phyloP scores from a whole-genome alignment of 2,113 vertebrate genomes.

The Austrofundulus limnaeus region DNA sequence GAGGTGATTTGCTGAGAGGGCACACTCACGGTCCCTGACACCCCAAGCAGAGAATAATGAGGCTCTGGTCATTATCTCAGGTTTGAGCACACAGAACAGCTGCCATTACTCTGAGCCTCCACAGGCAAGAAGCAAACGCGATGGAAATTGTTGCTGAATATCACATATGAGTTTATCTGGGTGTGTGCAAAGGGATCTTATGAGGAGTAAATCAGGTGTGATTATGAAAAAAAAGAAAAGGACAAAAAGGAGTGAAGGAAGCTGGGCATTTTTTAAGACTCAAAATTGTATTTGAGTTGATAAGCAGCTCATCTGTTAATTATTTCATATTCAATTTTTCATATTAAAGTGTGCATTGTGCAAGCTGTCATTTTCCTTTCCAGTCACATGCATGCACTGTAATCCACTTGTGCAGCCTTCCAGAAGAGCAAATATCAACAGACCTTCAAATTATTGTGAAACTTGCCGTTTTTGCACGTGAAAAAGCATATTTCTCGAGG shows the following conservation, averaged over 20 bases:
- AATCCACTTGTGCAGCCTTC: neutral
- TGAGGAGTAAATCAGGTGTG: neutral
- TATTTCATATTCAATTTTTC: neutral
- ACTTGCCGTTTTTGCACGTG: neutral
- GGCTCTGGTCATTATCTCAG: slow-evolving; percentile 37
- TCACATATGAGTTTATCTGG: neutral
- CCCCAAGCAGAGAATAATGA: slow-evolving; percentile 35
- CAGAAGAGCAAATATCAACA: neutral
- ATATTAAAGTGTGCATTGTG: neutral
- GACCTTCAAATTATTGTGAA: neutral
- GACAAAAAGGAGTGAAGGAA: neutral
- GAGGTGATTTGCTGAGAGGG: neutral
- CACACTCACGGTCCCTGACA: slow-evolving; percentile 16
- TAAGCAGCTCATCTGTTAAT: neutral
- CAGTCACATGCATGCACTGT: neutral
- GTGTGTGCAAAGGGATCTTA: neutral
- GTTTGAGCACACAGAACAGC: slow-evolving; percentile 12
- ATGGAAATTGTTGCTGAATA: slow-evolving; percentile 21
- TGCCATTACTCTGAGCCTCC: slow-evolving; percentile 21
- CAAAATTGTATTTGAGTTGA: neutral
- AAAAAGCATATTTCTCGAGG: neutral
- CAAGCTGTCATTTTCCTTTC: slow-evolving; percentile 10
- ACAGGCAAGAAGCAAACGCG: slow-evolving; percentile 8
- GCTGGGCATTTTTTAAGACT: neutral
- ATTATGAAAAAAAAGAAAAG: neutral